phyloP scores from a whole-genome alignment of 1,140 invertebrate genomes.

The Anastrepha ludens region DNA sequence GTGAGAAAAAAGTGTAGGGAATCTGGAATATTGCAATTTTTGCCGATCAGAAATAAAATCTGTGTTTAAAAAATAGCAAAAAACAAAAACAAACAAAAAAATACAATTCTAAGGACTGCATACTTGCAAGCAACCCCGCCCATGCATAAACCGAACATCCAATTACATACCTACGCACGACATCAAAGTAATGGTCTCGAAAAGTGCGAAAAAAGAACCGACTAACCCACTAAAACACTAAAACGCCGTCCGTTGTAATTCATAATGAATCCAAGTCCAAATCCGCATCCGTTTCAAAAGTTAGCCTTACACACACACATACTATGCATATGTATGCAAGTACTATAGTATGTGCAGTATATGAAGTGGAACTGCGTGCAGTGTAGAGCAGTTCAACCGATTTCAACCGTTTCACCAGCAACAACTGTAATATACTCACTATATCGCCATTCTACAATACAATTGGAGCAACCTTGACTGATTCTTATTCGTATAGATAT shows the following conservation, averaged over 20 bases:
- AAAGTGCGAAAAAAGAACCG: conserved; percentile 11
- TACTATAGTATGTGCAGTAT: background rate
- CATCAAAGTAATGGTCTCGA: background rate
- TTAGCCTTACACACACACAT: conserved; percentile 30
- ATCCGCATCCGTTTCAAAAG: conserved; percentile 46
- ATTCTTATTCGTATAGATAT: conserved; percentile 1
- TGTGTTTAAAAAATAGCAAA: background rate
- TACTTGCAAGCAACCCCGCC: conserved; percentile 27
- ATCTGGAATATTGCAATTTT: background rate
- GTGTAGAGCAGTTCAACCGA: too few species aligned
- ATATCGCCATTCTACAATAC: background rate
- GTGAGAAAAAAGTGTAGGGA: background rate
- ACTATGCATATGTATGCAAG: background rate
- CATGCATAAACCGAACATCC: background rate
- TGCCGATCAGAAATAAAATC: background rate
- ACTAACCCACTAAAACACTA: conserved; percentile 31
- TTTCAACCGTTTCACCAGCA: background rate
- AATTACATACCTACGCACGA: background rate
- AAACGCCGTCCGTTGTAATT: conserved; percentile 27
- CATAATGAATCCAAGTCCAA: conserved; percentile 6
- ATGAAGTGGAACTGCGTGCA: too few species aligned
- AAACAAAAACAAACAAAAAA: background rate
- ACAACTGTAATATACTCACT: conserved; percentile 5
- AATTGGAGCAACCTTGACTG: conserved; percentile 35
- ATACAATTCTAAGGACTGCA: background rate